Evolutionary conservation across 1,140 invertebrate genomes (phyloP).

Genomic region (Pogonomyrmex californicus): DNA sequence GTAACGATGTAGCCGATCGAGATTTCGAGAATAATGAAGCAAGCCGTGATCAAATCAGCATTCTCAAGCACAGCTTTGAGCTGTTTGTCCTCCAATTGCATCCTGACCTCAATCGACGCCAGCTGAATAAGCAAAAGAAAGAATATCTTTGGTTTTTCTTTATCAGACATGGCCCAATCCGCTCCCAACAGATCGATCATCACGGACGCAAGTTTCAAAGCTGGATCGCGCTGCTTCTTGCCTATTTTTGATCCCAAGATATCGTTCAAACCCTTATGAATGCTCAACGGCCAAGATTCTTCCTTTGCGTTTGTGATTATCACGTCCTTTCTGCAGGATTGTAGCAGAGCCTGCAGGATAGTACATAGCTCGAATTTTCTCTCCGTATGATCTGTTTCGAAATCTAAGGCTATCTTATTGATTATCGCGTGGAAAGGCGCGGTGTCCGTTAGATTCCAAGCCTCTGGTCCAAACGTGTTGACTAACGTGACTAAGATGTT

Average conservation of each 20-base stretch:
- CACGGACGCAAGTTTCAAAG: conserved; percentile 93
- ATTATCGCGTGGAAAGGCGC: conserved; percentile 93
- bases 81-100: conserved; percentile 95
- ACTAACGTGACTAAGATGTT: conserved; percentile 92
- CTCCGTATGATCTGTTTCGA: conserved; percentile 95
- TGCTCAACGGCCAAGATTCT: conserved; percentile 92
- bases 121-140: conserved; percentile 95
- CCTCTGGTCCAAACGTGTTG: conserved; percentile 89
- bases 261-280: conserved; percentile 93
- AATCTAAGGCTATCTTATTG: conserved; percentile 94
- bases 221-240: conserved; percentile 95
- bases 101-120: conserved; percentile 96
- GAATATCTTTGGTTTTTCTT: conserved; percentile 93
- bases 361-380: conserved; percentile 95
- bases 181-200: conserved; percentile 94
- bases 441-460: conserved; percentile 91
- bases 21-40: conserved; percentile 94
- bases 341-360: conserved; percentile 91
- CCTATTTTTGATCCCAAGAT: conserved; percentile 95
- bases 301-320: conserved; percentile 88
- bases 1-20: conserved; percentile 93
- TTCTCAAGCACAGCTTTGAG: conserved; percentile 92
- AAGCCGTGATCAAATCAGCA: conserved; percentile 92
- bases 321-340: conserved; percentile 90
- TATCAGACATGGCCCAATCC: conserved; percentile 93